These are phyloP conservation scores for Psophia crepitans DNA, from an alignment of 2,113 vertebrate genomes.

Conservation along the genomic window DNA sequence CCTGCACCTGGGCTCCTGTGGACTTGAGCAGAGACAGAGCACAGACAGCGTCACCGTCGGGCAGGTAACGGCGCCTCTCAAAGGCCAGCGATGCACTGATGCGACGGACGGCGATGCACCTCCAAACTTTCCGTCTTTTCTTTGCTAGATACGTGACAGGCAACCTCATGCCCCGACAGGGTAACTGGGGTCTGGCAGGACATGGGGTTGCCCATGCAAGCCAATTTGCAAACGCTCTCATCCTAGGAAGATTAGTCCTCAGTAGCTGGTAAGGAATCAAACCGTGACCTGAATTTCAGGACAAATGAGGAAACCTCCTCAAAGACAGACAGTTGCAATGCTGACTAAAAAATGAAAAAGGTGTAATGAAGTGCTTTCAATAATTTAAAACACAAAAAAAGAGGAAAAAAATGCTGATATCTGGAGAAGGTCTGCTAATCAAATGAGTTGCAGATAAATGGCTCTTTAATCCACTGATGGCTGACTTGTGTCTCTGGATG, in stretches of 20 bases:
- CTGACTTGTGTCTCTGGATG: not conserved
- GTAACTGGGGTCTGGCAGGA: not conserved
- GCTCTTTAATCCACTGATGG: not conserved
- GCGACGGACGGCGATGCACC: accelerated
- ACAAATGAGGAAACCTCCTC: not conserved
- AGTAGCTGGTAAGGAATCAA: not conserved
- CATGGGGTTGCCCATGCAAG: not conserved
- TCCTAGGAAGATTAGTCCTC: not conserved
- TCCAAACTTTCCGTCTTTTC: not conserved
- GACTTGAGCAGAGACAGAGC: conserved; percentile 73
- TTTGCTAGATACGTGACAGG: accelerated
- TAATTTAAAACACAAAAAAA: not conserved
- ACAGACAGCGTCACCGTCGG: not conserved
- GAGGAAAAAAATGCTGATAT: not conserved
- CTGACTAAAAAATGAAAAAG: not conserved
- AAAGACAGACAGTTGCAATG: not conserved
- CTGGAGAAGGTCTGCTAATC: not conserved
- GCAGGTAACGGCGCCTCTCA: not conserved
- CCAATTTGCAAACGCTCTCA: not conserved
- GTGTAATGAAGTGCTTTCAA: not conserved
- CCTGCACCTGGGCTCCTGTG: conserved; percentile 93
- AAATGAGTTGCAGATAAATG: not conserved
- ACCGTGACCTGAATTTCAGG: not conserved
- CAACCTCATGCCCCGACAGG: not conserved
- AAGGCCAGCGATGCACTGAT: not conserved